phyloP scores from a whole-genome alignment of 2,888 invertebrate species.

The Luperina testacea region DNA sequence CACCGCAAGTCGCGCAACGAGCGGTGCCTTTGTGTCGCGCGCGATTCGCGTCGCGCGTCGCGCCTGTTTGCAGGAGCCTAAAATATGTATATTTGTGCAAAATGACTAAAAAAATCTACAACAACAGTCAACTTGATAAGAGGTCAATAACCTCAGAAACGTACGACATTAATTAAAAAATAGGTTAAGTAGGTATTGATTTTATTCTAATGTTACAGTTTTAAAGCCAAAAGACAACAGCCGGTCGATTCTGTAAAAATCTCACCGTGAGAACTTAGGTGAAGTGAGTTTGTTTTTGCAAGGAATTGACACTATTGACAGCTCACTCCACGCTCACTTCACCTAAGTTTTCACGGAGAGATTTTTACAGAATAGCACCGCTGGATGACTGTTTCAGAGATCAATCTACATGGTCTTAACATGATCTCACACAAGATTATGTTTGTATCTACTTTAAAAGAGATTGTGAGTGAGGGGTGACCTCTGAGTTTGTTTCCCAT shows the following conservation, averaged over 20 bases:
- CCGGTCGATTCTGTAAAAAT: no score
- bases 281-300: no score
- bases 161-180: not conserved
- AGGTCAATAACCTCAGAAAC: not conserved
- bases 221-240: not conserved
- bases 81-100: no score
- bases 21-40: no score
- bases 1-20: no score
- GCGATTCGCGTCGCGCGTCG: no score
- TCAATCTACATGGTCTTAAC: not conserved
- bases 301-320: no score
- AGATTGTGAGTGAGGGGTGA: not conserved
- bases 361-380: no score
- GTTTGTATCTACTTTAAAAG: not conserved
- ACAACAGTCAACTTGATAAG: not conserved
- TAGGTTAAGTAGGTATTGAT: not conserved
- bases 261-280: no score
- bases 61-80: no score
- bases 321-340: no score
- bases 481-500: not conserved
- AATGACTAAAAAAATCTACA: not conserved
- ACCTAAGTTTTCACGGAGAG: no score
- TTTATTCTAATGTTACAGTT: not conserved
- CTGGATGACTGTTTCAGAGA: not conserved
- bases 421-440: not conserved